Evolutionary conservation across 2,888 invertebrate species (phyloP).

Genomic region (Netelia virgata): DNA sequence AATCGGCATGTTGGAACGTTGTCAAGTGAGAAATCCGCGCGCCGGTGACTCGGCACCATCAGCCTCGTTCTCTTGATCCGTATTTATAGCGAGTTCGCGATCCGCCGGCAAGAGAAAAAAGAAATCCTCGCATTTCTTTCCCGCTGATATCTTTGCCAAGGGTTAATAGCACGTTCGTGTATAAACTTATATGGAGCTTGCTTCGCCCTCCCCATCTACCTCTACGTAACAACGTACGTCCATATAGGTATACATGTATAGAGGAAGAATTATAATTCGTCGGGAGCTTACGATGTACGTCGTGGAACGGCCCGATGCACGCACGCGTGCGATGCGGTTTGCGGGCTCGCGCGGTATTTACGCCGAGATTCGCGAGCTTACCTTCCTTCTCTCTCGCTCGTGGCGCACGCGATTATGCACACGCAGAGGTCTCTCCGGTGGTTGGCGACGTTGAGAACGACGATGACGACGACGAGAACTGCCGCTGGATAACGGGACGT

Average conservation of each 20-base stretch:
- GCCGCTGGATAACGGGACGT: conserved; percentile 63
- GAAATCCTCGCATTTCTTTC: conserved; percentile 33
- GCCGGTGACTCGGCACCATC: no score
- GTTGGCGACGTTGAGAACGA: conserved; percentile 44
- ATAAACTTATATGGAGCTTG: conserved; percentile 19
- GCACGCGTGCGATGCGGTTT: conserved; percentile 64
- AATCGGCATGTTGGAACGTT: no score
- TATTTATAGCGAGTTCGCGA: conserved; percentile 27
- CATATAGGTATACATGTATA: not conserved
- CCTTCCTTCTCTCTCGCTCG: conserved; percentile 7
- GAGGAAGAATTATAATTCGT: conserved; percentile 64
- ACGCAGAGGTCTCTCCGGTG: conserved; percentile 38
- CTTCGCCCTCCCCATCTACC: conserved; percentile 1
- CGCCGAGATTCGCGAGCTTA: conserved; percentile 61
- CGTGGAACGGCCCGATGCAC: conserved; percentile 49
- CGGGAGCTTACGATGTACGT: conserved; percentile 28
- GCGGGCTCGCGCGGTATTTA: conserved; percentile 57
- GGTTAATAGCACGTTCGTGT: conserved; percentile 59
- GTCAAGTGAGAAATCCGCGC: no score
- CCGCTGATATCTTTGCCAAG: conserved; percentile 57
- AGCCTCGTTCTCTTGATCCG: no score
- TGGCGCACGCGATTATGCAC: conserved; percentile 65
- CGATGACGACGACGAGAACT: conserved; percentile 48
- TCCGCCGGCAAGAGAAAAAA: conserved; percentile 50
- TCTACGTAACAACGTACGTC: not conserved